A percentile compares a stretch with the other conserved stretches of the same genome.
These are phyloP conservation scores for Leguminivora glycinivorella DNA, from an alignment of 1,140 invertebrate species.

Conservation along the genomic window DNA sequence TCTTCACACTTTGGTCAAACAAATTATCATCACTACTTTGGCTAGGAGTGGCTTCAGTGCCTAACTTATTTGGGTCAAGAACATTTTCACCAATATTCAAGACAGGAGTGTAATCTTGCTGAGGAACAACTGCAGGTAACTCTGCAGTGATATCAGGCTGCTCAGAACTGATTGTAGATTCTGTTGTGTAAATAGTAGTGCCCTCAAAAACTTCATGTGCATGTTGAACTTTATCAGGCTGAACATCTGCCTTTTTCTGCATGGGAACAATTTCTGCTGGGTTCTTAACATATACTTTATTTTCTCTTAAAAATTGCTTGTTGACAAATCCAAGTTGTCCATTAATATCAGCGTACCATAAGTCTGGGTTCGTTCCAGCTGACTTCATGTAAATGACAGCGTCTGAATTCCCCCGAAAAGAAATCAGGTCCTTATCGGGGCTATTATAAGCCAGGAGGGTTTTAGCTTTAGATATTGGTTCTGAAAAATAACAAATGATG, in stretches of 20 bases:
- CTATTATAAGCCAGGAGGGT: constrained; percentile 81
- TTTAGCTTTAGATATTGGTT: constrained; percentile 82
- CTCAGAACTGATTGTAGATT: constrained; percentile 33
- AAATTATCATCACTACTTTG: constrained; percentile 26
- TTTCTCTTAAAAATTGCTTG: constrained; percentile 76
- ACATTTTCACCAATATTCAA: background rate
- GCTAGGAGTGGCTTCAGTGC: constrained; percentile 3
- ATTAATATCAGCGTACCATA: constrained; percentile 87
- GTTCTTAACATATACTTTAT: constrained; percentile 54
- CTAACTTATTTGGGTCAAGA: constrained; percentile 7
- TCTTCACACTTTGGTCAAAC: constrained; percentile 8
- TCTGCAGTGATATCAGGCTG: constrained; percentile 39
- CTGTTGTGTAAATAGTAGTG: constrained; percentile 66
- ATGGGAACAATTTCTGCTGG: constrained; percentile 50
- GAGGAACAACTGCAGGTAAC: background rate
- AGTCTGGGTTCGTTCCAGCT: constrained; percentile 81
- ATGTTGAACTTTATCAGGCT: constrained; percentile 68
- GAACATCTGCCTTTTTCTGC: constrained; percentile 41
- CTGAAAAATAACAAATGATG: constrained; percentile 75
- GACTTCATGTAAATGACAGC: constrained; percentile 86
- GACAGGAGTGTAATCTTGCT: background rate
- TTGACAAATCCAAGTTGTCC: constrained; percentile 86
- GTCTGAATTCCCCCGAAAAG: constrained; percentile 82
- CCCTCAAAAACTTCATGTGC: constrained; percentile 72
- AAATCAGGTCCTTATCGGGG: constrained; percentile 80